Base-by-base conservation (phyloP, 53 echinoderm and acorn worm species). In the Paelopatides confundens region DNA sequence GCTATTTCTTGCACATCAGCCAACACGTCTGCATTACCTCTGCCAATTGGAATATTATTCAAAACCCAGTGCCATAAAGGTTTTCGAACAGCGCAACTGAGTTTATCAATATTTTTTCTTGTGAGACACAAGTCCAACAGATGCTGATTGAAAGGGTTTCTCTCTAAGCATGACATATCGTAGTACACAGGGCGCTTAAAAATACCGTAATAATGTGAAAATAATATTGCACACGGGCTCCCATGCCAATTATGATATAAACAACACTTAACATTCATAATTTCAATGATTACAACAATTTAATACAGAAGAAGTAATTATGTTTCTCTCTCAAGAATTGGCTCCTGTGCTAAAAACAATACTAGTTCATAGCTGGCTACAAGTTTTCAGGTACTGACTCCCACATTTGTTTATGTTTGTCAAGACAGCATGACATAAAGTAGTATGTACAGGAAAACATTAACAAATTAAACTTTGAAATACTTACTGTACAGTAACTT, bases 211-310 rank as follows among this genome's bases (percentile, higher is more conserved):
- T 38, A 46, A 40, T 39, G 6, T 23, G 40, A 43, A 0, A 23
- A 76, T 12, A 13, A 17, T 1, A 76, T 14, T 43, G 76, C 76
- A 26, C 76, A 76, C 6, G 76, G 40, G 29, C 23, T 39, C 4
- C 74, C 74, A 71, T 71, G 74, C 74, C 76, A 76, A 8, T 14
- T 27, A 40, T 76, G 76, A 29, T 76, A 76, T 7, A 76, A 24
- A 14, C 76, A 76, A n/a, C 46, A 43, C 13, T 39, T 76, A 48
- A 38, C 76, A 40, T 3, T 47, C 76, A 76, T 76, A 24, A 0
- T 24, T 0, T 4, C 2, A 76, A 46, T 46, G 5, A 46, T 7
- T 7, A 11, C 46, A 46, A 48, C 4, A 7, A 4, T n/a, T 1
- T 5, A 35, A 3, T 35, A n/a, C n/a, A 24, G 64, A 17, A 63